Evolutionary conservation across 2,888 invertebrate species (phyloP).

Genomic region (Branchipolynoe longqiensis): DNA sequence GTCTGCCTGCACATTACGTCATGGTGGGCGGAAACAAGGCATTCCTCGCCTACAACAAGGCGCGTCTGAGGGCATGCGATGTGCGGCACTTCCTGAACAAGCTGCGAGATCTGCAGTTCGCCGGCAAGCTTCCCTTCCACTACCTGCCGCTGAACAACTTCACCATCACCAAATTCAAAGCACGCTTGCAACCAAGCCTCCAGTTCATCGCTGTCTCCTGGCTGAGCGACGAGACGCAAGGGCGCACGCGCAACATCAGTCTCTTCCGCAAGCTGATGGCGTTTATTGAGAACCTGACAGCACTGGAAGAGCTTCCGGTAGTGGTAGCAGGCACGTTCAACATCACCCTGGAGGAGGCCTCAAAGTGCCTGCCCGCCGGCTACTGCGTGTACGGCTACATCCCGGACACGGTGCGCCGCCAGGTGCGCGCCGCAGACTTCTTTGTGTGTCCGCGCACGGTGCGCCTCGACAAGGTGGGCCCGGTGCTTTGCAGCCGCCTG

Average conservation of each 20-base stretch:
- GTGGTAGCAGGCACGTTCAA: constrained; percentile 67
- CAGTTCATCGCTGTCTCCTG: constrained; percentile 68
- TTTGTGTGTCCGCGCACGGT: constrained; percentile 64
- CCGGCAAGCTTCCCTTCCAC: constrained; percentile 64
- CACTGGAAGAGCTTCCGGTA: constrained; percentile 68
- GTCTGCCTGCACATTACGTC: constrained; percentile 62
- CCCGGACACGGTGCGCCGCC: constrained; percentile 59
- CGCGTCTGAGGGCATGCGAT: constrained; percentile 62
- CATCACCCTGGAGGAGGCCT: constrained; percentile 64
- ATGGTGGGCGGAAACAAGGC: constrained; percentile 64
- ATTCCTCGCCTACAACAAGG: constrained; percentile 65
- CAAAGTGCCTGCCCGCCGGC: constrained; percentile 50
- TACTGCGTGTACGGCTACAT: constrained; percentile 67
- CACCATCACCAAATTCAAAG: constrained; percentile 65
- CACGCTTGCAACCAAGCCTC: background rate
- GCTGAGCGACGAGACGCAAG: constrained; percentile 67
- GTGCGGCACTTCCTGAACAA: constrained; percentile 66
- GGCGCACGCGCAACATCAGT: constrained; percentile 58
- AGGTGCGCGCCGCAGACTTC: constrained; percentile 60
- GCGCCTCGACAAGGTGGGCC: constrained; percentile 64
- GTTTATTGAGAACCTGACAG: constrained; percentile 64
- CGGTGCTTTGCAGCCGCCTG: constrained; percentile 64
- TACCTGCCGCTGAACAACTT: constrained; percentile 68
- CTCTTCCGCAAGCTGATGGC: constrained; percentile 63
- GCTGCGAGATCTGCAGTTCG: constrained; percentile 66